Evolutionary conservation across 2,113 vertebrate genomes (phyloP).

Genomic region (Chlorocebus sabaeus): DNA sequence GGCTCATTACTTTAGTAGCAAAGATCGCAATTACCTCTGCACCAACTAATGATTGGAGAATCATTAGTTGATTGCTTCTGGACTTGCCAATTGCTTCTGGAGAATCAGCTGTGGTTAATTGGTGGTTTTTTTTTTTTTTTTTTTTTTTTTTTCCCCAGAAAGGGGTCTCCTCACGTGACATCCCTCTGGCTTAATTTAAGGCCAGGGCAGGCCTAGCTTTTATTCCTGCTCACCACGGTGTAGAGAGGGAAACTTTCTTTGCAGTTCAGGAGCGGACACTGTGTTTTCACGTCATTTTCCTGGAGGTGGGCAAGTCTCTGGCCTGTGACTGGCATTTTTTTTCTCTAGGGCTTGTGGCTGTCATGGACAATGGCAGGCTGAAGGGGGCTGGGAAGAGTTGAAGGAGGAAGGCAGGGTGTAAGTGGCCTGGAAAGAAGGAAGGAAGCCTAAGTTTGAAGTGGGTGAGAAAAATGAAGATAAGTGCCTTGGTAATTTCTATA

Average conservation of each 20-base stretch:
- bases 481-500: not conserved
- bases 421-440: not conserved
- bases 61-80: no score
- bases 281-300: not conserved
- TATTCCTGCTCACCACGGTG: not conserved
- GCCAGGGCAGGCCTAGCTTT: not conserved
- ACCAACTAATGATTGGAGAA: not conserved
- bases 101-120: not conserved
- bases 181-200: not conserved
- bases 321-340: not conserved
- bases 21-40: no score
- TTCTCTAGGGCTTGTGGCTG: not conserved
- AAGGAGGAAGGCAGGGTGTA: not conserved
- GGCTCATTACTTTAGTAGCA: no score
- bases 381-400: not conserved
- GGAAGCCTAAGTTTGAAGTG: not conserved
- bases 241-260: not conserved
- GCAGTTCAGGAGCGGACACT: not conserved
- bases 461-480: not conserved
- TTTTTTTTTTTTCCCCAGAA: accelerated
- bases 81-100: not conserved
- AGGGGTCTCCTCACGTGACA: not conserved
- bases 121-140: not conserved
- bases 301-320: not conserved
- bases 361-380: accelerated